Evolutionary conservation across 1,140 invertebrate genomes (phyloP).

Genomic region (Scaptomyza montana): DNA sequence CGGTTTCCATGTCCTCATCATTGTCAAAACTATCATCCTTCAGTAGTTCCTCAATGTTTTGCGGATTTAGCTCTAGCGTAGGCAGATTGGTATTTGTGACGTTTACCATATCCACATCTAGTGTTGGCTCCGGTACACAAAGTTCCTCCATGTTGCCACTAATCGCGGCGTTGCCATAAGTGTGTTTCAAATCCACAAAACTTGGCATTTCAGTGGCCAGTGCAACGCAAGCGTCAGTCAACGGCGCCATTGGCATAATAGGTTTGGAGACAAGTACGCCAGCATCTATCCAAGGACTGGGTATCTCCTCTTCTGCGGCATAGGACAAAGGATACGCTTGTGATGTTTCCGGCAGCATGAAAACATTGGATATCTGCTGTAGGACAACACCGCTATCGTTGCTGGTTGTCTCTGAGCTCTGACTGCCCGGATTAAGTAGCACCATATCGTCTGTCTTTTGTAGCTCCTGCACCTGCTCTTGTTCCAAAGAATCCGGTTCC

Average conservation of each 20-base stretch:
- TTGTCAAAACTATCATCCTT: slow-evolving; percentile 78
- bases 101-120: slow-evolving; percentile 51
- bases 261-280: slow-evolving; percentile 85
- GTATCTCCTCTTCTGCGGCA: slow-evolving; percentile 89
- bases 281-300: slow-evolving; percentile 89
- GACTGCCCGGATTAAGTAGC: slow-evolving; percentile 53
- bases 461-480: neutral
- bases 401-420: slow-evolving; percentile 60
- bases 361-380: slow-evolving; percentile 56
- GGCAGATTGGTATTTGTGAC: slow-evolving; percentile 23
- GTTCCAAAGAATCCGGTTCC: neutral
- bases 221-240: slow-evolving; percentile 84
- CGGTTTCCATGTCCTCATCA: slow-evolving; percentile 82
- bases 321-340: slow-evolving; percentile 89
- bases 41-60: slow-evolving; percentile 76
- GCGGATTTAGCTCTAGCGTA: slow-evolving; percentile 63
- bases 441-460: slow-evolving; percentile 48
- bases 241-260: slow-evolving; percentile 72
- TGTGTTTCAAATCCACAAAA: slow-evolving; percentile 85
- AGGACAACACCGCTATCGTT: slow-evolving; percentile 64
- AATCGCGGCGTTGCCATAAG: slow-evolving; percentile 54
- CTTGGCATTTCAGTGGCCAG: slow-evolving; percentile 90
- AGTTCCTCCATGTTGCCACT: slow-evolving; percentile 50
- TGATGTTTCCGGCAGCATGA: slow-evolving; percentile 82
- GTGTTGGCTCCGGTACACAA: neutral